Base-by-base conservation (phyloP, 92 coral and sea anemone species). In the Epizoanthus stellaris region DNA sequence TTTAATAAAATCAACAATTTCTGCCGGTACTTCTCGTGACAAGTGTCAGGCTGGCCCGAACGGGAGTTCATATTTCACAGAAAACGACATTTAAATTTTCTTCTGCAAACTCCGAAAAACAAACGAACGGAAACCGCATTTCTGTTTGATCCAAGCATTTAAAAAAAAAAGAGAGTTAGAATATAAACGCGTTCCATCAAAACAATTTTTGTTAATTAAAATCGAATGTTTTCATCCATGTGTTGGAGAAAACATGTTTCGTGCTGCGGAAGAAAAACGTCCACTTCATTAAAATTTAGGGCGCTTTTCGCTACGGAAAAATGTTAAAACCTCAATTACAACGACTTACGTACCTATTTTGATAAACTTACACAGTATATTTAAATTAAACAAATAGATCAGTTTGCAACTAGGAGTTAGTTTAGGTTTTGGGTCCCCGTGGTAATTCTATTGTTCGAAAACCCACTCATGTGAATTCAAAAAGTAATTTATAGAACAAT, bases 361-460 rank as follows among this genome's bases (percentile, higher is more conserved):
- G 17, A 21, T n/a, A 20, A 49, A 52, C 11, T 8, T 47, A 19
- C 53, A 12, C 21, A 63, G 56, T 10, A 52, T 6, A 20, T 53
- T 63, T 45, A 7, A 45, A 61, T 20, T 12, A 64, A 14, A 52
- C 42, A 79, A 79, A 36, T 79, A 19, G 19, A 34, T 45, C 58
- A 63, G 49, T 13, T 52, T 79, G 30, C 59, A 77, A 42, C 72
- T 63, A 57, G 40, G 53, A 61, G 9, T 54, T n/a, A 45, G 42
- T 79, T 77, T 73, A 73, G 17, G 53, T 73, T 73, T 79, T 34
- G 16, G 42, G 43, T 19, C 72, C 59, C 60, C 70, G 14, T 43
- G 62, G 64, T 20, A 79, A 43, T 21, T 79, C 61, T 62, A 62
- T 79, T 79, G 83, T 79, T 63, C 23, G 60, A 58, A 67, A 25